A percentile compares a stretch with the other conserved stretches of the same genome.
These are phyloP conservation scores for Urocynchramus pylzowi DNA, from an alignment of 2,113 vertebrate genomes.

Conservation along the genomic window DNA sequence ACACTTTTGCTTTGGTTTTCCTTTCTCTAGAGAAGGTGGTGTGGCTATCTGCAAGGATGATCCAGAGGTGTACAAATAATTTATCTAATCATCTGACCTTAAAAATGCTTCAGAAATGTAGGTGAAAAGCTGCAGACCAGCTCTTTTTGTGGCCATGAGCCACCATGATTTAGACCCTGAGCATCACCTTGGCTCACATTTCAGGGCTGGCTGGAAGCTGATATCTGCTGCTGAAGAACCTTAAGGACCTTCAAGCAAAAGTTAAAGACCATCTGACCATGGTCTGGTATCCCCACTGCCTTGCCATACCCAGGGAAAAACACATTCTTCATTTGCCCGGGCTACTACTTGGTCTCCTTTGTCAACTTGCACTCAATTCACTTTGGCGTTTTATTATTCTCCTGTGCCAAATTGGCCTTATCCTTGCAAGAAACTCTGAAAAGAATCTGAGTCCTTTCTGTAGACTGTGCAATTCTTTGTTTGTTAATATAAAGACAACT, in stretches of 20 bases:
- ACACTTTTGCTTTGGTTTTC: neutral
- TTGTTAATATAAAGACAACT: neutral
- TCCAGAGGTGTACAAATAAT: neutral
- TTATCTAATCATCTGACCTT: neutral
- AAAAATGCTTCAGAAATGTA: neutral
- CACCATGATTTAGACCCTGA: neutral
- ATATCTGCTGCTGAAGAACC: neutral
- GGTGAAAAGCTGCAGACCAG: neutral
- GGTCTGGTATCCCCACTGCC: neutral
- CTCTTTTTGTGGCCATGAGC: neutral
- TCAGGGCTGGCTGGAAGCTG: neutral
- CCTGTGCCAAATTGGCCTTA: neutral
- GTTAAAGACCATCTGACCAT: neutral
- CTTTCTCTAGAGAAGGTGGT: neutral
- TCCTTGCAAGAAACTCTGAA: neutral
- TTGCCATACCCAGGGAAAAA: rapidly evolving
- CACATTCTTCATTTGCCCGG: neutral
- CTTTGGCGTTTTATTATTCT: neutral
- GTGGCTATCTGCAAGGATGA: neutral
- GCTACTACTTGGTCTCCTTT: neutral
- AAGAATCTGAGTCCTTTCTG: neutral
- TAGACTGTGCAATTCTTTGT: constrained; percentile 5
- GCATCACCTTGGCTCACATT: neutral
- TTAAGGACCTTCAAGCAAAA: neutral
- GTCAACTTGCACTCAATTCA: neutral